These are phyloP conservation scores for Eupeodes corollae DNA, from an alignment of 1,140 invertebrate genomes.

Conservation along the genomic window DNA sequence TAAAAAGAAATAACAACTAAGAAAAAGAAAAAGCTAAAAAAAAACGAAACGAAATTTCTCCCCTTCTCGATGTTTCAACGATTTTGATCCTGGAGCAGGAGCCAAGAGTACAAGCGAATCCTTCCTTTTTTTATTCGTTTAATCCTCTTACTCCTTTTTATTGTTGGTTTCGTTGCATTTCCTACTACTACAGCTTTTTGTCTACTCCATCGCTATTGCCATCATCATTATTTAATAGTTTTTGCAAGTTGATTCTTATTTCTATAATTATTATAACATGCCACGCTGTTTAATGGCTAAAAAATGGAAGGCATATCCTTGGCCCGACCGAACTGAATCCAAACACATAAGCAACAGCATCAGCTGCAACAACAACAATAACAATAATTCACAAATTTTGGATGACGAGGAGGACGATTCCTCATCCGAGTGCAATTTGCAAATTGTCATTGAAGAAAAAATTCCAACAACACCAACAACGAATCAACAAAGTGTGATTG, in stretches of 20 bases:
- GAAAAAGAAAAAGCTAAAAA: neutral
- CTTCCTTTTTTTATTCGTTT: too few relatives aligned
- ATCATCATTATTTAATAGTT: too few relatives aligned
- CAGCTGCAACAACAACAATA: constrained; percentile 10
- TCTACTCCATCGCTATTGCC: too few relatives aligned
- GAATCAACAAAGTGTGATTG: neutral
- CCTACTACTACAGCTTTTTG: too few relatives aligned
- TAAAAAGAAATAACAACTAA: neutral
- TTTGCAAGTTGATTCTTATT: too few relatives aligned
- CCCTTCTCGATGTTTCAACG: too few relatives aligned
- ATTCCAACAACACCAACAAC: constrained; percentile 1
- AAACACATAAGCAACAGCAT: constrained; percentile 14
- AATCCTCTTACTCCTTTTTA: too few relatives aligned
- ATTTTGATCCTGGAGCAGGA: too few relatives aligned
- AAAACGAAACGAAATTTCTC: neutral
- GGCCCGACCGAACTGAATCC: constrained; percentile 55
- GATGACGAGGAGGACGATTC: too few relatives aligned
- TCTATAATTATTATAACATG: constrained; percentile 40
- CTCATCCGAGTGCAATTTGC: too few relatives aligned
- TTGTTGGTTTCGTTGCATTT: too few relatives aligned
- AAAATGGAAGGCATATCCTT: constrained; percentile 78
- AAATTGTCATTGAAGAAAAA: neutral
- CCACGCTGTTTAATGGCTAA: constrained; percentile 81
- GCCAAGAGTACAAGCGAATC: too few relatives aligned
- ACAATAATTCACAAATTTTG: neutral